These are phyloP conservation scores for Acomys russatus DNA, from an alignment of 2,797 vertebrate genomes.

Conservation along the genomic window DNA sequence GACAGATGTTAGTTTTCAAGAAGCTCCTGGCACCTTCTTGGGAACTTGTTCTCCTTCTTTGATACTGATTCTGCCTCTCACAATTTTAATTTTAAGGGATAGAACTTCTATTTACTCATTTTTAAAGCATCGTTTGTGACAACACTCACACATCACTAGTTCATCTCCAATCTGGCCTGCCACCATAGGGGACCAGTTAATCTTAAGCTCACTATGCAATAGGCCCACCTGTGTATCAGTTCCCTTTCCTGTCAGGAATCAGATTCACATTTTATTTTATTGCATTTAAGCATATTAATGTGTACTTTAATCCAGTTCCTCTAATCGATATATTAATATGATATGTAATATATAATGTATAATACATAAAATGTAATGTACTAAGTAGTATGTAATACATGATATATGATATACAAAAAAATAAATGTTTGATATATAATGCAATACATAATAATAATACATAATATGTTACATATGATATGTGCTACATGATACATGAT, in stretches of 20 bases:
- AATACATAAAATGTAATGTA: too few relatives aligned
- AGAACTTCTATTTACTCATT: not conserved
- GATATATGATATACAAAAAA: too few relatives aligned
- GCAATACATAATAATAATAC: too few relatives aligned
- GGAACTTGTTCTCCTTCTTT: conserved; percentile 10
- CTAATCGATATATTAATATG: not conserved
- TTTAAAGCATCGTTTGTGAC: conserved; percentile 4
- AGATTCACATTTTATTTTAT: not conserved
- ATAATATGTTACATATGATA: too few relatives aligned
- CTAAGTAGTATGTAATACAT: too few relatives aligned
- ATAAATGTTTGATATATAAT: too few relatives aligned
- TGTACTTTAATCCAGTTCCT: conserved; percentile 14
- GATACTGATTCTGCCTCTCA: not conserved
- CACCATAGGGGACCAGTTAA: not conserved
- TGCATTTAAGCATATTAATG: not conserved
- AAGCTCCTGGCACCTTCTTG: not conserved
- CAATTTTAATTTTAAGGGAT: conserved; percentile 2
- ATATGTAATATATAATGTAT: too few relatives aligned
- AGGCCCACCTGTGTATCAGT: not conserved
- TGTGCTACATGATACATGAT: too few relatives aligned
- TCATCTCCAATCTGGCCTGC: not conserved
- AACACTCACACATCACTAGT: not conserved
- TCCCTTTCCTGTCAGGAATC: not conserved
- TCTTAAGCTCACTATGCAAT: not conserved
- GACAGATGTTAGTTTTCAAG: conserved; percentile 4